Conservation (phyloP, 2,888 invertebrate species). For the Synanthedon myopaeformis region DNA sequence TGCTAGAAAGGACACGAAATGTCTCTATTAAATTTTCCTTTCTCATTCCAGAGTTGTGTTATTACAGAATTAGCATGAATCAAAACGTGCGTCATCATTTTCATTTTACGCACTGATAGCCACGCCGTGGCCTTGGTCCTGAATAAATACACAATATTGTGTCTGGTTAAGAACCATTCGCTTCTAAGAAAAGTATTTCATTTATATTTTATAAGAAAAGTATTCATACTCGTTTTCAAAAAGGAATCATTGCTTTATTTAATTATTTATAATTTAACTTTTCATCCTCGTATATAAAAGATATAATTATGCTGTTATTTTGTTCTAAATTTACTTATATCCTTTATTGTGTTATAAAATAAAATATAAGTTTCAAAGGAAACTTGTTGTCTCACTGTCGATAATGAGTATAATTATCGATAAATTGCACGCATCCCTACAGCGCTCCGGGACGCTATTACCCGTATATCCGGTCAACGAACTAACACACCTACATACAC, state of each 20-base stretch:
- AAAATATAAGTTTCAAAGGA: too few relatives aligned
- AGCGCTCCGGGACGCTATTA: conserved; percentile 26
- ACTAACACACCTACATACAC: neutral
- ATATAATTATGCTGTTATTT: too few relatives aligned
- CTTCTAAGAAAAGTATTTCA: too few relatives aligned
- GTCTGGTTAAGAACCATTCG: neutral
- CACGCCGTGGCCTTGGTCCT: neutral
- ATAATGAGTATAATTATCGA: conserved; percentile 9
- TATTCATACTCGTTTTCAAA: conserved; percentile 1
- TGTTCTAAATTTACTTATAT: too few relatives aligned
- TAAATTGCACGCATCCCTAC: conserved; percentile 17
- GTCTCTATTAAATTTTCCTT: conserved; percentile 2
- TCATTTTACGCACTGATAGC: neutral
- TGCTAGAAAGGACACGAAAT: conserved; percentile 3
- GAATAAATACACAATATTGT: neutral
- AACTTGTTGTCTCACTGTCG: neutral
- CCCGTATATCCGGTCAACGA: conserved; percentile 1
- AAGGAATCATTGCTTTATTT: conserved; percentile 7
- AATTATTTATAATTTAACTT: conserved; percentile 1
- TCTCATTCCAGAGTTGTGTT: neutral
- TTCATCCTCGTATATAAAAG: too few relatives aligned
- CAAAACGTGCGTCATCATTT: neutral
- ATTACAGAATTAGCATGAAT: neutral
- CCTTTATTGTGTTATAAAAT: too few relatives aligned
- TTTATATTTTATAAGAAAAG: too few relatives aligned